These are phyloP conservation scores for Procavia capensis DNA, from an alignment of 2,113 vertebrate genomes.

Conservation along the genomic window DNA sequence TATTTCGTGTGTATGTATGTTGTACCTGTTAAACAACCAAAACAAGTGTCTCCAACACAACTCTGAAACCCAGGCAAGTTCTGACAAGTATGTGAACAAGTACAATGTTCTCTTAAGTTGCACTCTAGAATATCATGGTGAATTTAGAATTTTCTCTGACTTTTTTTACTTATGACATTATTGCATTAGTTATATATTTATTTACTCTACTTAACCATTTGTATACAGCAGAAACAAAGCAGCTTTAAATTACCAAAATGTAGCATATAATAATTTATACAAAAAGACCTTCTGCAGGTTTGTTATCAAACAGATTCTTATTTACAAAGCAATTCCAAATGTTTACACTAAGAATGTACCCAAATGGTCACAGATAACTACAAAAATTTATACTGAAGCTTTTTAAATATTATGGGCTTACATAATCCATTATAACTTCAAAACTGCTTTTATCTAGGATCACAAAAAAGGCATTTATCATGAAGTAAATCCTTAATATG, in stretches of 20 bases:
- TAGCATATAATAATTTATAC: background rate
- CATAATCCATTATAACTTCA: constrained; percentile 1
- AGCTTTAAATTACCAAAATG: constrained; percentile 45
- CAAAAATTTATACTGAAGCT: background rate
- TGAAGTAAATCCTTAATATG: constrained; percentile 32
- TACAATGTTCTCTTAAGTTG: constrained; percentile 44
- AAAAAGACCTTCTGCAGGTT: background rate
- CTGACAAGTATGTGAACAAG: constrained; percentile 19
- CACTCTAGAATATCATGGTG: background rate
- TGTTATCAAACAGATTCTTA: background rate
- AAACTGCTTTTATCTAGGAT: constrained; percentile 27
- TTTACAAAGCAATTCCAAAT: constrained; percentile 38
- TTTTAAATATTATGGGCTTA: constrained; percentile 42
- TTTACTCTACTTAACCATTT: constrained; percentile 31
- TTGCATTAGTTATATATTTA: background rate
- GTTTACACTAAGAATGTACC: constrained; percentile 11
- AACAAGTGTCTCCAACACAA: constrained; percentile 59
- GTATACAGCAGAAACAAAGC: constrained; percentile 1
- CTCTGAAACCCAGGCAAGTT: constrained; percentile 59
- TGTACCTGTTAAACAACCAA: constrained; percentile 44
- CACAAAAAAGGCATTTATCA: constrained; percentile 28
- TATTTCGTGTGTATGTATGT: background rate
- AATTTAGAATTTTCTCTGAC: background rate
- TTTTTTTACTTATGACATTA: constrained; percentile 28
- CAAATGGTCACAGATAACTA: background rate